Percentiles rank a stretch among this genome's conserved stretches.
These are phyloP conservation scores for Nemapogon koenigi DNA, from an alignment of 2,888 invertebrate species.

Conservation along the genomic window DNA sequence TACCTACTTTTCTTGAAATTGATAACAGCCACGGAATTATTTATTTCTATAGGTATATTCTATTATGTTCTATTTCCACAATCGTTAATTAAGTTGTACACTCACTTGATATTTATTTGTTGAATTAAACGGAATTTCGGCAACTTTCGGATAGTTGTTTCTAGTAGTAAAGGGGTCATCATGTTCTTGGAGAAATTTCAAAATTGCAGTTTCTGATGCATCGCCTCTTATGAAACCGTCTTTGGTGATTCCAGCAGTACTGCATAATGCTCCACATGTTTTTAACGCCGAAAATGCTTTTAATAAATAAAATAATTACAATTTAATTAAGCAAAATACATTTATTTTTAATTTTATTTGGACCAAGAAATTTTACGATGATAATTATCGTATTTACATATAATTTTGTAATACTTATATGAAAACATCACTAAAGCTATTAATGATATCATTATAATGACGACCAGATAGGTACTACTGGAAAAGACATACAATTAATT, in stretches of 20 bases:
- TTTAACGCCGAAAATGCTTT: slow-evolving; percentile 79
- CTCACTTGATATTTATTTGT: slow-evolving; percentile 86
- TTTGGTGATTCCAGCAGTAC: slow-evolving; percentile 90
- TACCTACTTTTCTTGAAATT: no score
- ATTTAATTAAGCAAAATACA: not conserved
- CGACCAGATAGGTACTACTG: no score
- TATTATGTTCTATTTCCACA: no score
- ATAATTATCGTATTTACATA: no score
- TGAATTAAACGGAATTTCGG: slow-evolving; percentile 93
- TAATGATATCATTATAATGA: no score
- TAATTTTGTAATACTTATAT: no score
- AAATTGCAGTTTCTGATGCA: slow-evolving; percentile 90
- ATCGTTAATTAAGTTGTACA: not conserved
- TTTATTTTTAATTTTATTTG: no score
- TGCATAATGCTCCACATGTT: slow-evolving; percentile 92
- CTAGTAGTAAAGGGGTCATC: slow-evolving; percentile 81
- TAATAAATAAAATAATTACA: not conserved
- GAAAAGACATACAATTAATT: no score
- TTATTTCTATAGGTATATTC: no score
- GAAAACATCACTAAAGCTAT: no score
- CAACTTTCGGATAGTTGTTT: slow-evolving; percentile 80
- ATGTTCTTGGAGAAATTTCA: slow-evolving; percentile 71
- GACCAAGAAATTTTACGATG: no score
- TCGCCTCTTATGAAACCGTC: slow-evolving; percentile 82
- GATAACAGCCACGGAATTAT: no score